Evolutionary conservation across 92 coral and sea anemone genomes (phyloP).

Genomic region (Porites cylindrica): DNA sequence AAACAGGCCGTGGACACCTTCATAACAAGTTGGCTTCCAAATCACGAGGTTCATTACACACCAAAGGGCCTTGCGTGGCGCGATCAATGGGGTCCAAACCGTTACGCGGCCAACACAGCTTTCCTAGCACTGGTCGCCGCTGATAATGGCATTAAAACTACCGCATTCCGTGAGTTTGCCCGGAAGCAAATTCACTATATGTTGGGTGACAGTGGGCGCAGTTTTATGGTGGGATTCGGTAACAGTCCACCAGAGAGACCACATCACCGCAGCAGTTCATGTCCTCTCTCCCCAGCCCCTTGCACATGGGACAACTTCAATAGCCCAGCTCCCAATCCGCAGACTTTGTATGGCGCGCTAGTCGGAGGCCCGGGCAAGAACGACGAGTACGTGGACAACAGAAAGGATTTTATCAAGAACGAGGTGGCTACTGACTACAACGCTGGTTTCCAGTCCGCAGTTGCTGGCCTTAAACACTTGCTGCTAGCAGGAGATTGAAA

Average conservation of each 20-base stretch:
- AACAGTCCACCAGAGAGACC: constrained; percentile 81
- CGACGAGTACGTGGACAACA: constrained; percentile 72
- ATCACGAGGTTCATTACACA: constrained; percentile 72
- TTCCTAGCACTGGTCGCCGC: constrained; percentile 92
- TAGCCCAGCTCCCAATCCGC: constrained; percentile 79
- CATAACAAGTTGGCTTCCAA: constrained; percentile 83
- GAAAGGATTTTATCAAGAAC: constrained; percentile 80
- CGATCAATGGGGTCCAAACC: constrained; percentile 88
- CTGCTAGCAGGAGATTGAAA: not conserved
- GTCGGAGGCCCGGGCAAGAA: constrained; percentile 87
- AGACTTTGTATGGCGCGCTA: constrained; percentile 79
- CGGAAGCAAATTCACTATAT: constrained; percentile 81
- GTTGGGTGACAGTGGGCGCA: constrained; percentile 89
- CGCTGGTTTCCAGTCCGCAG: constrained; percentile 93
- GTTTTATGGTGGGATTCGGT: constrained; percentile 91
- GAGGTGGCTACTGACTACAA: constrained; percentile 92
- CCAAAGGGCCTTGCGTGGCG: constrained; percentile 95
- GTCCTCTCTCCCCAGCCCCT: constrained; percentile 71
- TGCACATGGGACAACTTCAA: constrained; percentile 61
- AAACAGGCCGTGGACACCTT: constrained; percentile 53
- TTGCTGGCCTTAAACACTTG: constrained; percentile 78
- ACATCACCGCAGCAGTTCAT: constrained; percentile 86
- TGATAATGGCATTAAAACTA: constrained; percentile 71
- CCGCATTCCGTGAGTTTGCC: constrained; percentile 71
- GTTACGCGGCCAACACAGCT: constrained; percentile 93